Percentiles rank a stretch among this genome's conserved stretches.
phyloP scores from a whole-genome alignment of 2,797 vertebrate genomes.

The Sciurus carolinensis region DNA sequence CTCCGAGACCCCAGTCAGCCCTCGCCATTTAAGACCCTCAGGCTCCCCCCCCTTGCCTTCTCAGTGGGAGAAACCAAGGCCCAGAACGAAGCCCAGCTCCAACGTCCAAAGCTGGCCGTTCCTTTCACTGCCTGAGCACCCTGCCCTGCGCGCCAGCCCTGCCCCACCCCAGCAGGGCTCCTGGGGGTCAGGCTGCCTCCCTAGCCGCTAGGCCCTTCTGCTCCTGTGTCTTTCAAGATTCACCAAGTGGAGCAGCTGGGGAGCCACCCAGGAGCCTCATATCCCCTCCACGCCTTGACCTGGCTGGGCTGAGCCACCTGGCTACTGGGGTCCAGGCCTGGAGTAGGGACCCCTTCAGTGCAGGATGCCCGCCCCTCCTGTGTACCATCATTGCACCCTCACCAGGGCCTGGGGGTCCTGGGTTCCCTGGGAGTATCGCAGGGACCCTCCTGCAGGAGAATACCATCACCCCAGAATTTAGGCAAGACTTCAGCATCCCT shows the following conservation, averaged over 20 bases:
- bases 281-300: not conserved
- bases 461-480: not conserved
- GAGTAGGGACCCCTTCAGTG: not conserved
- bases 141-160: too few relatives aligned
- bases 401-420: not conserved
- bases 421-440: not conserved
- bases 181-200: too few relatives aligned
- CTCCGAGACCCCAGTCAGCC: not conserved
- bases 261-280: not conserved
- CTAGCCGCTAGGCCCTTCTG: too few relatives aligned
- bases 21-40: too few relatives aligned
- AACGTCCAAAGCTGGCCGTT: not conserved
- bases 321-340: too few relatives aligned
- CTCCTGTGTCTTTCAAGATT: not conserved
- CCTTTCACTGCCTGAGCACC: too few relatives aligned
- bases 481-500: rapidly evolving
- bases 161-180: too few relatives aligned
- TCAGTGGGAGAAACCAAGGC: not conserved
- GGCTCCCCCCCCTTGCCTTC: not conserved
- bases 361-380: not conserved
- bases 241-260: not conserved
- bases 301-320: too few relatives aligned
- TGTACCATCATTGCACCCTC: too few relatives aligned
- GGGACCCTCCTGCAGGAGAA: not conserved
- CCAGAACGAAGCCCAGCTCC: not conserved